Conservation (phyloP, 2,888 invertebrate species). For the Liopterus haemorrhoidalis region DNA sequence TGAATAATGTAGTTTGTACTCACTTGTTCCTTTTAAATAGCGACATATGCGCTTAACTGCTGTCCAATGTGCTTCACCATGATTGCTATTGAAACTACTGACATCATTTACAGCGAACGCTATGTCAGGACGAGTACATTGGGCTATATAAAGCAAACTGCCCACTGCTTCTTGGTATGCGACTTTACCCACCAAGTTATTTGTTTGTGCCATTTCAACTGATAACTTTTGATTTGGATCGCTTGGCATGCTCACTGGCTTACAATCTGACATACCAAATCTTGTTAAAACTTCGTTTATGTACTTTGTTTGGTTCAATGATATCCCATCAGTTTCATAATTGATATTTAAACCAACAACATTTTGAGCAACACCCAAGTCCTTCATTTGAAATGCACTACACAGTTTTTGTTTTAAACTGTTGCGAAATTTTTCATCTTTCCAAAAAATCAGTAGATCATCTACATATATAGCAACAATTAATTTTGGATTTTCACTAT, state of each 20-base stretch:
- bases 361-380: constrained; percentile 9
- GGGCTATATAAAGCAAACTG: not conserved
- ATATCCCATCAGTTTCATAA: constrained; percentile 4
- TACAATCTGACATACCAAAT: constrained; percentile 17
- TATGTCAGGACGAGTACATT: constrained; percentile 10
- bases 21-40: too few species aligned
- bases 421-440: constrained; percentile 8
- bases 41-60: constrained; percentile 9
- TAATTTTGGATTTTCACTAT: too few species aligned
- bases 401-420: constrained; percentile 9
- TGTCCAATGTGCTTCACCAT: constrained; percentile 10
- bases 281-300: constrained; percentile 16
- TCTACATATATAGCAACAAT: not conserved
- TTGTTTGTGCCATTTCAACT: constrained; percentile 1
- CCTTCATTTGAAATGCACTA: constrained; percentile 19
- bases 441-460: too few species aligned
- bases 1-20: too few species aligned
- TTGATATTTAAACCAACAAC: constrained; percentile 17
- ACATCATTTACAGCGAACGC: not conserved
- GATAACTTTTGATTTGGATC: constrained; percentile 6
- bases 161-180: constrained; percentile 13
- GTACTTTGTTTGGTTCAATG: constrained; percentile 16
- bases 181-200: not conserved
- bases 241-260: constrained; percentile 2
- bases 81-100: constrained; percentile 1